Evolutionary conservation across 2,797 vertebrate species (phyloP), one percentile per base, ranked within the genome.

Genomic region (Myotis daubentonii): DNA sequence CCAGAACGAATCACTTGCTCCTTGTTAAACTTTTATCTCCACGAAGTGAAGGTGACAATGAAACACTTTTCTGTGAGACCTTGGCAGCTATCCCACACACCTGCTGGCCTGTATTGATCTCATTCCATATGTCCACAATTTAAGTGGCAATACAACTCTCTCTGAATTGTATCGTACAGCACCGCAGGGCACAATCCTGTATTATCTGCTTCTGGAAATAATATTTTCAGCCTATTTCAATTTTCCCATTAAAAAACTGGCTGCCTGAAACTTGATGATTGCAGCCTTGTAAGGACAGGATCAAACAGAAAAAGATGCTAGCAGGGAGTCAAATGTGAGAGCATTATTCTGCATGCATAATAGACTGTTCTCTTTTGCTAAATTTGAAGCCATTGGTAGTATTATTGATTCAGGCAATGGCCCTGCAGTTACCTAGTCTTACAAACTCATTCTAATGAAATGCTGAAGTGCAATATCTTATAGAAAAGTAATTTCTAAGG

Each of bases 31-130:
- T 97, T 98, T 98, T 97, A 96, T 98, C 97, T 98, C 92, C 65
- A 38, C 75, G 82, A 98, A 98, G 95, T 95, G 95, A 98, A 98
- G 98, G 98, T 98, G 98, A 98, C 98, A 98, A 97, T 95, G 97
- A 97, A 97, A 97, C 94, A 94, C 96, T 97, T 95, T 97, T 92
- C 91, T 87, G 25, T 87, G 96, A 97, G 95, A 94, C 94, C 87
- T 95, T 98, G 98, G 98, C 98, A 98, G 92, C 36, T 8, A 80
- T 98, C 95, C 97, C 90, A 97, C 51, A 80, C 9, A 93, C 84
- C 96, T 97, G 96, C 94, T 97, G 98, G 82, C 97, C 92, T 96
- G 83, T 96, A 98, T 96, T 97, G 96, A 98, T 97, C 96, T 96
- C 95, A 78, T 97, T 97, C 97, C 97, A 80, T 97, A 98, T 96